These are phyloP conservation scores for Tonatia bakeri DNA, from an alignment of 2,113 vertebrate genomes.

Conservation along the genomic window DNA sequence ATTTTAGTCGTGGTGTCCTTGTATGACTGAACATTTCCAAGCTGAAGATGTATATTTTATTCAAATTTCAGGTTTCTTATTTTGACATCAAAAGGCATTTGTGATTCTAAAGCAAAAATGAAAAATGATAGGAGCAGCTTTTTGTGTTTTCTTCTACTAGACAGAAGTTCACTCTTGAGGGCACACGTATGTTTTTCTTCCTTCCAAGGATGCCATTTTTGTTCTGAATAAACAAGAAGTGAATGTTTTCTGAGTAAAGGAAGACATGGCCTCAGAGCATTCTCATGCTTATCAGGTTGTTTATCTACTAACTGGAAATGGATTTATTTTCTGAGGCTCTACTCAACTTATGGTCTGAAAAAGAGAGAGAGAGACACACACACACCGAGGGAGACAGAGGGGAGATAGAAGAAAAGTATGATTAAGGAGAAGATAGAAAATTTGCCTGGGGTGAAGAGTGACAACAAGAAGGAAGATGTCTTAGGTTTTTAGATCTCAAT, in stretches of 20 bases:
- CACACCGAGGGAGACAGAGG: not conserved
- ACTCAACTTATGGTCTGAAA: not conserved
- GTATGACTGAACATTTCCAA: not conserved
- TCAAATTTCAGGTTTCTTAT: constrained; percentile 47
- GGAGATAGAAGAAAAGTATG: not conserved
- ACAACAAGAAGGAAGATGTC: not conserved
- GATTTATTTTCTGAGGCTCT: not conserved
- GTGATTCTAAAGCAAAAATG: constrained; percentile 46
- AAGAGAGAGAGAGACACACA: not conserved
- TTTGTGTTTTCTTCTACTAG: constrained; percentile 27
- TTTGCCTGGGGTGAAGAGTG: not conserved
- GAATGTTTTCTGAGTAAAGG: constrained; percentile 40
- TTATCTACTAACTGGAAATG: constrained; percentile 39
- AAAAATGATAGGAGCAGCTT: constrained; percentile 51
- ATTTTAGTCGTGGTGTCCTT: not conserved
- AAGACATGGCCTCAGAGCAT: constrained; percentile 34
- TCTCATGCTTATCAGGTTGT: constrained; percentile 13
- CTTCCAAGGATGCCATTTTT: constrained; percentile 48
- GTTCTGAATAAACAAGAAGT: constrained; percentile 60
- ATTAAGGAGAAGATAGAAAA: not conserved
- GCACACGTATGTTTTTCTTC: constrained; percentile 44
- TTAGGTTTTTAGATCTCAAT: not conserved
- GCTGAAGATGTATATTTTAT: constrained; percentile 22
- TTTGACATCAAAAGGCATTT: constrained; percentile 60
- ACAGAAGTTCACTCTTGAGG: constrained; percentile 38